phyloP scores from a whole-genome alignment of 2,888 invertebrate genomes.

The Scaptomyza parva region DNA sequence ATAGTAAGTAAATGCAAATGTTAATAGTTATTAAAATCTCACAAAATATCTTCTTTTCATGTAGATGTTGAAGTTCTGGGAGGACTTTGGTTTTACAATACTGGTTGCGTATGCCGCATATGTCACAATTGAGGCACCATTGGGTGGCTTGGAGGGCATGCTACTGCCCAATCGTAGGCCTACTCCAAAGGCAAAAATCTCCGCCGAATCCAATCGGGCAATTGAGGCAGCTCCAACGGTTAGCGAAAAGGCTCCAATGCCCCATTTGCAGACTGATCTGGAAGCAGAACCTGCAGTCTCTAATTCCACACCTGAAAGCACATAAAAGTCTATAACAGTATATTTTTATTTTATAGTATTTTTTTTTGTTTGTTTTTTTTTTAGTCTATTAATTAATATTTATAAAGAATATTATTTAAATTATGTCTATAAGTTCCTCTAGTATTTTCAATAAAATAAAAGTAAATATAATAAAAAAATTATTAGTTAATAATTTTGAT shows the following conservation, averaged over 20 bases:
- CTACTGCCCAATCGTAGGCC: slow-evolving; percentile 29
- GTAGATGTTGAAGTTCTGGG: slow-evolving; percentile 75
- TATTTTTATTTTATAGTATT: background rate
- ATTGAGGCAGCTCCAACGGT: background rate
- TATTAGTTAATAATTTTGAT: too few species aligned
- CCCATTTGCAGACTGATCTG: background rate
- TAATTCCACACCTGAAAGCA: background rate
- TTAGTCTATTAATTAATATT: background rate
- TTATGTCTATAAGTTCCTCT: background rate
- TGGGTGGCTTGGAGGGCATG: slow-evolving; percentile 50
- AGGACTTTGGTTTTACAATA: slow-evolving; percentile 75
- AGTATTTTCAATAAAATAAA: background rate
- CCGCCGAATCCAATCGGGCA: background rate
- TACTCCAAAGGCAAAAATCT: background rate
- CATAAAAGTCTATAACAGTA: background rate
- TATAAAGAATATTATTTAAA: background rate
- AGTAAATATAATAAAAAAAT: background rate
- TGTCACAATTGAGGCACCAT: slow-evolving; percentile 52
- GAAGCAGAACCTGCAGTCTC: slow-evolving; percentile 5
- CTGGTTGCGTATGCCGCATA: slow-evolving; percentile 44
- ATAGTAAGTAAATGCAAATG: slow-evolving; percentile 56
- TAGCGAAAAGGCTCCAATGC: background rate
- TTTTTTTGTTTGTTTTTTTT: background rate
- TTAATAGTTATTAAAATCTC: background rate
- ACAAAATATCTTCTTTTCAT: background rate